Evolutionary conservation across 2,797 vertebrate species (phyloP).

Genomic region (Xiphophorus birchmanni): DNA sequence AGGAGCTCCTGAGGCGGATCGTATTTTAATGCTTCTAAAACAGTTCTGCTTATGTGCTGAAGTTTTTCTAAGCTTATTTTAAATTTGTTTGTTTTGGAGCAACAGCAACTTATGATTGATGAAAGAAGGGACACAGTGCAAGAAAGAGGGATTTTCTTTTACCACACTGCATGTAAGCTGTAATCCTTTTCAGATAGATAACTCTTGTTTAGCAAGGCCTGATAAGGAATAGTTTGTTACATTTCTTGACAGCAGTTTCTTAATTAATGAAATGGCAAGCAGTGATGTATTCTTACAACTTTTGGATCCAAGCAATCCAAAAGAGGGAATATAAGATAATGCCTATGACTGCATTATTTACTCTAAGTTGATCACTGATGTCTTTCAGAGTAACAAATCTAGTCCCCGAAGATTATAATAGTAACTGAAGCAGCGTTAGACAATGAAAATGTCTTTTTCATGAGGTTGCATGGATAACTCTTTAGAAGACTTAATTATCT

Average conservation of each 20-base stretch:
- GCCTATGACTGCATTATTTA: constrained; percentile 5
- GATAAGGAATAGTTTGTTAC: neutral
- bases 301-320: neutral
- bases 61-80: constrained; percentile 1
- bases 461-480: neutral
- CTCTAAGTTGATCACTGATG: constrained; percentile 2
- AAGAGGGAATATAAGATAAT: neutral
- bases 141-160: neutral
- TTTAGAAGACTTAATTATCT: neutral
- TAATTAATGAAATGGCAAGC: neutral
- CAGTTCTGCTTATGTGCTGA: neutral
- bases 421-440: neutral
- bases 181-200: neutral
- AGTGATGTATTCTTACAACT: neutral
- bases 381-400: constrained; percentile 14
- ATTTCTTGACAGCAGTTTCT: neutral
- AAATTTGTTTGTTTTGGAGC: constrained; percentile 21
- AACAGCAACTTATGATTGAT: constrained; percentile 22
- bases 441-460: neutral
- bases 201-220: neutral
- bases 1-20: constrained; percentile 25
- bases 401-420: neutral
- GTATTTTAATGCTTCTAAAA: constrained; percentile 10
- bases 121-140: neutral
- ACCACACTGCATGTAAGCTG: neutral